A percentile compares a stretch with the other conserved stretches of the same genome.
phyloP scores from a whole-genome alignment of 2,888 invertebrate genomes.

The Apodemia mormo region DNA sequence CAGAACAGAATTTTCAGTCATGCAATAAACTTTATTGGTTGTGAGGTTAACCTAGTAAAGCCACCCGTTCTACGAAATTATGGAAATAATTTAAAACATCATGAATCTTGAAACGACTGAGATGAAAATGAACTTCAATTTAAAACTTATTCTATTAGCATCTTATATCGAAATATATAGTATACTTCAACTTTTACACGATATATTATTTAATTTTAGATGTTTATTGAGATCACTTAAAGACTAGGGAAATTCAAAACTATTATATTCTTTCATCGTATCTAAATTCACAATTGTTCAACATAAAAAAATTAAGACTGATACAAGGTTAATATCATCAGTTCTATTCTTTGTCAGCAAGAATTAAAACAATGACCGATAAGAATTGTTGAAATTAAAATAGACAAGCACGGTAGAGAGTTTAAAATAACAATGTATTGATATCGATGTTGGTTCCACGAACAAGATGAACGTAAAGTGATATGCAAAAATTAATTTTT shows the following conservation, averaged over 20 bases:
- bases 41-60: constrained; percentile 5
- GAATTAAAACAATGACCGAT: constrained; percentile 51
- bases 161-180: no score
- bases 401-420: constrained; percentile 66
- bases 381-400: constrained; percentile 56
- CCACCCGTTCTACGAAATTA: background rate
- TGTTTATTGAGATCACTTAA: no score
- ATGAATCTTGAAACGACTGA: background rate
- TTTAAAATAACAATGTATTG: constrained; percentile 42
- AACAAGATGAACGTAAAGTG: background rate
- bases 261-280: no score
- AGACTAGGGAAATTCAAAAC: no score
- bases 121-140: background rate
- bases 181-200: no score
- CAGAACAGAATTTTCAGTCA: constrained; percentile 1
- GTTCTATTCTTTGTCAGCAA: constrained; percentile 61
- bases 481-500: no score
- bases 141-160: no score
- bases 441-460: background rate
- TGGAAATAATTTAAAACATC: background rate
- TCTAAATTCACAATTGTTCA: background rate
- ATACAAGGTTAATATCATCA: constrained; percentile 36
- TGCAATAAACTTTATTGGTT: constrained; percentile 14
- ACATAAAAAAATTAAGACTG: background rate
- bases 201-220: no score